Percentiles rank a stretch among this genome's conserved stretches.
Conservation (phyloP, 1,140 invertebrate species). For the Gonatopus flavifemur region DNA sequence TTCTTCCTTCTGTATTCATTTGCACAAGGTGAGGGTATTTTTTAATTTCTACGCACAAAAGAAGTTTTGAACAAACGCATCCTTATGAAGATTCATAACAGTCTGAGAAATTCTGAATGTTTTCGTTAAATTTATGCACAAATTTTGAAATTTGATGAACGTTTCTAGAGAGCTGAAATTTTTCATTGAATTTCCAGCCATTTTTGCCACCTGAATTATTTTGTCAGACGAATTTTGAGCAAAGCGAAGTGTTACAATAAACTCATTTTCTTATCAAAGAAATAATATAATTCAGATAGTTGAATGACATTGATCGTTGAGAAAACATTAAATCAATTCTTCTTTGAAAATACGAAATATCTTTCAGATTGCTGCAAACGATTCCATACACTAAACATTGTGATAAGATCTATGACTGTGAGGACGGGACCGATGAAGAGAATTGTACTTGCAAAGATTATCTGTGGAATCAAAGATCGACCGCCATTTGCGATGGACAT, state of each 20-base stretch:
- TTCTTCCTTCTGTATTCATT: constrained; percentile 11
- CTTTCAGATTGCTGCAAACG: constrained; percentile 65
- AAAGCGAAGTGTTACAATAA: no score
- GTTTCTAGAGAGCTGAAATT: no score
- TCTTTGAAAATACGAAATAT: no score
- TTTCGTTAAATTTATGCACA: no score
- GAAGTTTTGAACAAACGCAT: no score
- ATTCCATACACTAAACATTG: constrained; percentile 66
- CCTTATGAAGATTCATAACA: no score
- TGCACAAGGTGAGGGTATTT: constrained; percentile 43
- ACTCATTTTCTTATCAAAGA: neutral
- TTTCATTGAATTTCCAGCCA: no score
- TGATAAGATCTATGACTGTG: constrained; percentile 72
- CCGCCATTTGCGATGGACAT: constrained; percentile 75
- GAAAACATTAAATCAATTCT: neutral
- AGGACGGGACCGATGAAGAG: constrained; percentile 79
- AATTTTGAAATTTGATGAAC: no score
- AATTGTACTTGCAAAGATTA: constrained; percentile 74
- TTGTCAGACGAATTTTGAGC: no score
- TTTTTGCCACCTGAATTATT: no score
- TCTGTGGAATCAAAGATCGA: constrained; percentile 57
- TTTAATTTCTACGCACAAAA: no score
- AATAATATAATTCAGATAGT: neutral
- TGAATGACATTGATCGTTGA: neutral
- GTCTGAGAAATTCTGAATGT: no score